Base-by-base conservation (phyloP, 2,113 vertebrate species). In the Amia ocellicauda region DNA sequence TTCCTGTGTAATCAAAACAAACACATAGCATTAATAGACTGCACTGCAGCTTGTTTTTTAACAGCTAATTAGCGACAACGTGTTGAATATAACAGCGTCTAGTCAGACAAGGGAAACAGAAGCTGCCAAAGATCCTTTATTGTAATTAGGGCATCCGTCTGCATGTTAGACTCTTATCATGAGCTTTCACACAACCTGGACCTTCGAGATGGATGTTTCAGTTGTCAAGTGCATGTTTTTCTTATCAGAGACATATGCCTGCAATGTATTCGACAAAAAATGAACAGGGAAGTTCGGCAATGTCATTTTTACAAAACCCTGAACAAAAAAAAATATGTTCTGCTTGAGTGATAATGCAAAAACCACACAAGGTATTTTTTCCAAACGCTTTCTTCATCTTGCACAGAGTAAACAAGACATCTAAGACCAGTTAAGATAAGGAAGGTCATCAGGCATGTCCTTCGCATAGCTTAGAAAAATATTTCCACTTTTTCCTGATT, bases 1-100 rank as follows among this genome's bases (percentile, higher is more conserved):
- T 70, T 99, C 97, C 97, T 99, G 50, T 64, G 41, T 47, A 63
- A 74, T 51, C 19, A 36, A 69, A 62, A 69, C 43, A 70, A 26
- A 66, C 26, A 67, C 60, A 50, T 27, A 49, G 17, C 23, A 60
- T 23, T 63, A 14, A 51, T 14, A 40, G 10, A 27, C 31, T 54
- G 54, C 13, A 49, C 43, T 13, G 42, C 22, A 27, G 13, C 27
- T 24, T 24, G 55, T 36, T 50, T 58, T 52, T 66, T 40, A 55
- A 17, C 40, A 47, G 40, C 58, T 62, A 67, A 64, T 62, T 54
- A 69, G 40, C 22, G 62, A 23, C 36, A 40, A 29, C 9, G 45
- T 17, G 56, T 50, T 52, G 41, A 40, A 61, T 47, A 60, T 50
- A 62, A 63, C n/a, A 53, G 31, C 10, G 52, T 40, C 66, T 49